These are phyloP conservation scores for Bombyx mandarina DNA, from an alignment of 1,140 invertebrate genomes.

Conservation along the genomic window DNA sequence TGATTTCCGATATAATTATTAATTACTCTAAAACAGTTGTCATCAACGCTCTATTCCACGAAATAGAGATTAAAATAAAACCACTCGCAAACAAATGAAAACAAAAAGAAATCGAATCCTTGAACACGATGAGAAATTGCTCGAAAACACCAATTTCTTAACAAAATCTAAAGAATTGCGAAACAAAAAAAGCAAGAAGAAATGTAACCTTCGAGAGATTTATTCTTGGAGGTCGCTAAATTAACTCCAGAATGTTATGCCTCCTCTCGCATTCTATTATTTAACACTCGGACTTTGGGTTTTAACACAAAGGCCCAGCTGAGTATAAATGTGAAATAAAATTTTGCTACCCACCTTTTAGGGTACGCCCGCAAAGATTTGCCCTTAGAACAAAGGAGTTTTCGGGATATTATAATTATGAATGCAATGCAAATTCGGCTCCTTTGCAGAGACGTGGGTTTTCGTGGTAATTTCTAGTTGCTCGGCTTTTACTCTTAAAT, in stretches of 20 bases:
- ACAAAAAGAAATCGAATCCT: no score
- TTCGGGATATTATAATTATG: conserved; percentile 5
- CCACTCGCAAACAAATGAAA: no score
- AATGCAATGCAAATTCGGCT: background rate
- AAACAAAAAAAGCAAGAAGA: conserved; percentile 26
- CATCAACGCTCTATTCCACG: no score
- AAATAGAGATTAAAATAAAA: no score
- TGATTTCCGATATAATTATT: no score
- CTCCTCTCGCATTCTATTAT: conserved; percentile 29
- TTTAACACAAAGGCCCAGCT: conserved; percentile 17
- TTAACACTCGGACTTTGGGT: conserved; percentile 24
- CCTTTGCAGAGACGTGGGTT: no score
- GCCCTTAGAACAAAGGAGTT: conserved; percentile 4
- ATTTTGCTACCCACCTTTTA: conserved; percentile 3
- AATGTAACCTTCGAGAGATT: conserved; percentile 33
- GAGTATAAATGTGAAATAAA: conserved; percentile 4
- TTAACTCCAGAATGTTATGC: conserved; percentile 34
- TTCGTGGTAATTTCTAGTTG: no score
- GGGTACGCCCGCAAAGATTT: conserved; percentile 5
- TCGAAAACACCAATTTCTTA: conserved; percentile 5
- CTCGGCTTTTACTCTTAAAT: no score
- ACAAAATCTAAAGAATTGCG: conserved; percentile 4
- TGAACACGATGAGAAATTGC: no score
- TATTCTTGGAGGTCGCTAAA: conserved; percentile 34
- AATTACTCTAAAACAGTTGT: no score